Evolutionary conservation across 2,888 invertebrate species (phyloP), one percentile per base, ranked within the genome.

Genomic region (Maniola hyperantus): DNA sequence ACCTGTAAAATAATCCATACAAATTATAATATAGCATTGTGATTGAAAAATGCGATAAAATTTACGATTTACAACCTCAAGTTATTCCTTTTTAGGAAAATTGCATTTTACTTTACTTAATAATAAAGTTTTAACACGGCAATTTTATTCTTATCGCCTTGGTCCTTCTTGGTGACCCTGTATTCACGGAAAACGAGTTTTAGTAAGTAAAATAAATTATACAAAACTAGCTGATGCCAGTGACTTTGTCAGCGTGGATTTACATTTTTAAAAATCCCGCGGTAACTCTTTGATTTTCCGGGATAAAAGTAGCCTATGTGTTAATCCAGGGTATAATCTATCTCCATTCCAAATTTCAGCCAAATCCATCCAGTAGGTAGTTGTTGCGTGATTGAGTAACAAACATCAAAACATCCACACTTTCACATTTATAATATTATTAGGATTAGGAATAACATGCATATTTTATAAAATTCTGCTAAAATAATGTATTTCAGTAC

Each of bases 161-260:
- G 79, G 79, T 80, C 76, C 77, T 81, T 77, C 72, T 74, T 78
- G 80, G 78, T 72, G 81, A 75, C 78, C 81, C 75, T 78, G 77
- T 71, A 65, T 72, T 81, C 81, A 81, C 77, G 78, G 79, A 80
- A 78, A 85, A 84, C 85, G 73, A 81, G 85, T 85, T 83, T 48
- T 48, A 48, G 15, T 18, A 48, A 48, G 48, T 48, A 2, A 18
- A 48, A 48, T 48, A 46, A 46, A 46, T 46, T 46, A 15, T 46
- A 48, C 8, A 48, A 8, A 18, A n/a, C n/a, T n/a, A n/a, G n/a
- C n/a, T n/a, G n/a, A n/a, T n/a, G n/a, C n/a, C n/a, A n/a, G n/a
- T n/a, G n/a, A n/a, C n/a, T n/a, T n/a, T n/a, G n/a, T n/a, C n/a
- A n/a, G n/a, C n/a, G n/a, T n/a, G n/a, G n/a, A n/a, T n/a, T n/a